Conservation (phyloP, 2,797 vertebrate species). For the Pampus argenteus region DNA sequence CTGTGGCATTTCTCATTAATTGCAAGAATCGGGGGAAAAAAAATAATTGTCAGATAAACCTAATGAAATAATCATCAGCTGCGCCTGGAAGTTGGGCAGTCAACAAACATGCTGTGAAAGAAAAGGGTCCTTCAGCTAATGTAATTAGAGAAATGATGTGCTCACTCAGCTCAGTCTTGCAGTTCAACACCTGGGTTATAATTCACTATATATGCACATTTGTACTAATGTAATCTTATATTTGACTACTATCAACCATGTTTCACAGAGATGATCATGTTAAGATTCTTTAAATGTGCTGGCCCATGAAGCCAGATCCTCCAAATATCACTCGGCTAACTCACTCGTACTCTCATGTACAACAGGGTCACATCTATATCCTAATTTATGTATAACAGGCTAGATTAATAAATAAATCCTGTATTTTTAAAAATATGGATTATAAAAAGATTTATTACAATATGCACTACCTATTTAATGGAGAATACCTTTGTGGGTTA, state of each 20-base stretch:
- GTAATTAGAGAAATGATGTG: conserved; percentile 1
- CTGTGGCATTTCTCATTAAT: not conserved
- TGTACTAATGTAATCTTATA: conserved; percentile 15
- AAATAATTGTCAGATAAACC: not conserved
- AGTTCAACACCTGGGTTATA: conserved; percentile 8
- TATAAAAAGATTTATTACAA: conserved; percentile 13
- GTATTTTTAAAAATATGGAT: conserved; percentile 1
- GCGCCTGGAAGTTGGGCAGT: not conserved
- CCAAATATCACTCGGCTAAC: not conserved
- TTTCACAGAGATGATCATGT: conserved; percentile 1
- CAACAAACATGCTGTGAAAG: conserved; percentile 3
- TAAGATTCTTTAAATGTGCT: not conserved
- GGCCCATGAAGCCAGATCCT: not conserved
- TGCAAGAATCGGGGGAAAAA: no score
- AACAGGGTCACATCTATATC: not conserved
- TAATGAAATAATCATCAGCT: not conserved
- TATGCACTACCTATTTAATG: conserved; percentile 12
- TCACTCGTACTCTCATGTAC: not conserved
- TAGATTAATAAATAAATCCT: not conserved
- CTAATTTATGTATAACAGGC: not conserved
- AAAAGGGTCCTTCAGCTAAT: conserved; percentile 33
- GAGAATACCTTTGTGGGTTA: conserved; percentile 22
- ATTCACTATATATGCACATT: conserved; percentile 14
- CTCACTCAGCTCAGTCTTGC: conserved; percentile 6
- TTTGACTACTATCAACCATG: conserved; percentile 1